These are phyloP conservation scores for Tylochromis polylepis DNA, from an alignment of 2,113 vertebrate species.

Conservation along the genomic window DNA sequence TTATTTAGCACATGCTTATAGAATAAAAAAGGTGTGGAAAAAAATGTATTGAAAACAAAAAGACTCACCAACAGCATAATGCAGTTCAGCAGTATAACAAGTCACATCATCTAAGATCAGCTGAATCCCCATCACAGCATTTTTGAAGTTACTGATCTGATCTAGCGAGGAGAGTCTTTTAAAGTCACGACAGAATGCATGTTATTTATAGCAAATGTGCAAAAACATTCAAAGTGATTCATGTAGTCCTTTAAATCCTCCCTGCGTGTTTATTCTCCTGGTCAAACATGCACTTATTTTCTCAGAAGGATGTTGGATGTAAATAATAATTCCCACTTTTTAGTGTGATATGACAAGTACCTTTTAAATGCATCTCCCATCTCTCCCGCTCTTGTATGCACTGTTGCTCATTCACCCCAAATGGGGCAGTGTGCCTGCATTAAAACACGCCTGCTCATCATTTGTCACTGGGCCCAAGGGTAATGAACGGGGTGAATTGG, in stretches of 20 bases:
- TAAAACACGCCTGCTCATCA: slow-evolving; percentile 37
- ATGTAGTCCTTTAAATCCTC: not conserved
- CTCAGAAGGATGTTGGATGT: not conserved
- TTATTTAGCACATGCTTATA: not conserved
- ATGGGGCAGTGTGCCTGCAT: slow-evolving; percentile 18
- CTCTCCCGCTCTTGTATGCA: not conserved
- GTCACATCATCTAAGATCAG: not conserved
- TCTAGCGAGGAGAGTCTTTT: not conserved
- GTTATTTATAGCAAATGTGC: not conserved
- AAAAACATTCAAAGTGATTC: not conserved
- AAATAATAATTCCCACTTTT: not conserved
- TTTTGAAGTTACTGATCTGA: not conserved
- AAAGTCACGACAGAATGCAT: not conserved
- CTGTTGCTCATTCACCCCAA: slow-evolving; percentile 28
- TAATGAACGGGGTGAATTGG: slow-evolving; percentile 58
- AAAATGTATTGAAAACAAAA: not conserved
- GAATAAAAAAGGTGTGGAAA: not conserved
- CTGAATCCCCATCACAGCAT: not conserved
- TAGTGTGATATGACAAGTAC: not conserved
- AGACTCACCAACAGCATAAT: not conserved
- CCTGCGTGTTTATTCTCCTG: not conserved
- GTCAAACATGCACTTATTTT: not conserved
- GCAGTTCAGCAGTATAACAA: not conserved
- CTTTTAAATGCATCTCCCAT: not conserved
- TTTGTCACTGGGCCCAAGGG: slow-evolving; percentile 52